Base-by-base conservation (phyloP, 2,113 vertebrate genomes). In the Taxidea taxus region DNA sequence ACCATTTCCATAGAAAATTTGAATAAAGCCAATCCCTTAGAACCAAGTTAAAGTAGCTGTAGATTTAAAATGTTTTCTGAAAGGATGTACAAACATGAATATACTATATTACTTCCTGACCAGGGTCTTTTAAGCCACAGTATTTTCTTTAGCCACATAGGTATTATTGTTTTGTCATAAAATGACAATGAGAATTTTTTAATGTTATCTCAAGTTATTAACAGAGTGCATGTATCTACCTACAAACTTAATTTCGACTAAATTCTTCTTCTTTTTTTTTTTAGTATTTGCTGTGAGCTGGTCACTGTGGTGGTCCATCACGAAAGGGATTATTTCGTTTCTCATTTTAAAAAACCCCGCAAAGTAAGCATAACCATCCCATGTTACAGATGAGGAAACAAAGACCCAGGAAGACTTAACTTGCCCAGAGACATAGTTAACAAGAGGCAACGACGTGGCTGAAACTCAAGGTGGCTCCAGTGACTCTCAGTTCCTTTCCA, bases 61-160 rank as follows among this genome's bases (percentile, higher is more conserved):
- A 37, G 21, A 56, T 86, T 93, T 51, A 70, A 91, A 84, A 78
- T n/a, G 3, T 81, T 68, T 86, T 25, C 44, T 86, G n/a, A 87
- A 85, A 92, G n/a, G 44, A 34, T 23, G n/a, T 2, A n/a, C 3
- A 78, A 83, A 3, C 25, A 62, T 66, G 44, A 49, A 87, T 39
- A 49, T 54, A 27, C 7, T 34, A 54, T 10, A 54, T 90, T 87
- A 80, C 25, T 81, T 31, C 49, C 58, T 51, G n/a, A 91, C 58
- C 51, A 60, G 10, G 14, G 11, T 49, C 49, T 77, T 92, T 70
- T 85, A 44, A 16, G n/a, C 51, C 81, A 84, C 4, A 49, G 42
- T 49, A 81, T 91, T 94, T 81, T 81, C 77, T 95, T 95, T 81
- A 97, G 13, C 37, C 91, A 77, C 64, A 23, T 70, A 56, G 34